Conservation (phyloP, 2,888 invertebrate species). For the Pseudolycoriella hygida region DNA sequence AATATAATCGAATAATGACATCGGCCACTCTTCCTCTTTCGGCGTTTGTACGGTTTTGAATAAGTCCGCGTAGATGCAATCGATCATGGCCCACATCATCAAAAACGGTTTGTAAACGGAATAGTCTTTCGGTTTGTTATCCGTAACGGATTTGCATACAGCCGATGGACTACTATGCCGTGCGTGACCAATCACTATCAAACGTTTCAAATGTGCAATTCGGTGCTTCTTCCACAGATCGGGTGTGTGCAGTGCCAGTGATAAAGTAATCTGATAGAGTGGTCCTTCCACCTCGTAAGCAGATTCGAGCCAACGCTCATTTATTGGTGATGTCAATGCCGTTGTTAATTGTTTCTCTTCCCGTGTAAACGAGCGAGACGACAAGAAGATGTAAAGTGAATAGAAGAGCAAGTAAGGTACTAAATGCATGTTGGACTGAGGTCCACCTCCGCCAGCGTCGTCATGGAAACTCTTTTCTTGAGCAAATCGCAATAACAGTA, state of each 20-base stretch:
- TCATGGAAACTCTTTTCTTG: slow-evolving; percentile 93
- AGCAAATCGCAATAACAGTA: slow-evolving; percentile 74
- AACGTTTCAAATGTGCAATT: slow-evolving; percentile 52
- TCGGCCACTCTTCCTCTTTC: slow-evolving; percentile 77
- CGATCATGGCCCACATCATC: slow-evolving; percentile 69
- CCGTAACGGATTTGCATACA: slow-evolving; percentile 27
- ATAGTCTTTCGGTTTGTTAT: slow-evolving; percentile 47
- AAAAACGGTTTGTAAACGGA: slow-evolving; percentile 69
- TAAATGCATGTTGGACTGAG: slow-evolving; percentile 93
- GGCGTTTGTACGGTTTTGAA: slow-evolving; percentile 67
- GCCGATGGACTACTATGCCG: slow-evolving; percentile 46
- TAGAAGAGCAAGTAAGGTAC: slow-evolving; percentile 88
- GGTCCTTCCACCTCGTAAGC: slow-evolving; percentile 85
- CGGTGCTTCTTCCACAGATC: slow-evolving; percentile 58
- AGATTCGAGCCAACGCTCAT: slow-evolving; percentile 55
- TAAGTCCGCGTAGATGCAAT: slow-evolving; percentile 66
- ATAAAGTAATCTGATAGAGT: slow-evolving; percentile 70
- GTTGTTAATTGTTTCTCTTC: slow-evolving; percentile 62
- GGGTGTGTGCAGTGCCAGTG: slow-evolving; percentile 60
- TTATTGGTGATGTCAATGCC: slow-evolving; percentile 45
- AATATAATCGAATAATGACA: slow-evolving; percentile 78
- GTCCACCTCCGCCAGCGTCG: slow-evolving; percentile 92
- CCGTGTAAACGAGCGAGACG: slow-evolving; percentile 56
- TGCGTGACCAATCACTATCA: slow-evolving; percentile 34
- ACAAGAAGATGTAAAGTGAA: slow-evolving; percentile 85